Evolutionary conservation across 2,888 invertebrate species (phyloP).

Genomic region (Chrysopilus asiliformis): DNA sequence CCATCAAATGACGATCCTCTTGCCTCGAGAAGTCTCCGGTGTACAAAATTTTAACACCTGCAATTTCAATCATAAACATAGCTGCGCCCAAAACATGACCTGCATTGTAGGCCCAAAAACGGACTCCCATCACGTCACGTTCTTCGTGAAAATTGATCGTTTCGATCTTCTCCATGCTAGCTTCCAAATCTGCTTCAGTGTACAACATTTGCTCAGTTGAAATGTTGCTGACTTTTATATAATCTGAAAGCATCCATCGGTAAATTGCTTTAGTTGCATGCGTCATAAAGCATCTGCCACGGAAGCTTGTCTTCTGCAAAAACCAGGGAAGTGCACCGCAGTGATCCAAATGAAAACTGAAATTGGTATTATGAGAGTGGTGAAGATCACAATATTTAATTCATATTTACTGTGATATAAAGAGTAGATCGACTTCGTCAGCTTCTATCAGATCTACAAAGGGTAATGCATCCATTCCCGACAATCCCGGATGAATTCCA

Average conservation of each 20-base stretch:
- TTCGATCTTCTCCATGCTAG: slow-evolving; percentile 98
- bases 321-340: slow-evolving; percentile 98
- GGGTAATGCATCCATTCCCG: slow-evolving; percentile 94
- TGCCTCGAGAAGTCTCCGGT: slow-evolving; percentile 98
- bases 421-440: slow-evolving; percentile 86
- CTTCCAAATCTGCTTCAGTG: slow-evolving; percentile 92
- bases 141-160: slow-evolving; percentile 97
- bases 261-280: slow-evolving; percentile 99
- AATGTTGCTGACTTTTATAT: slow-evolving; percentile 97
- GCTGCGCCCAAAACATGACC: slow-evolving; percentile 98
- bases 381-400: neutral
- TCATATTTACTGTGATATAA: slow-evolving; percentile 31
- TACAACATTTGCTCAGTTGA: slow-evolving; percentile 95
- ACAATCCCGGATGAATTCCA: slow-evolving; percentile 95
- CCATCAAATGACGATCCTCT: slow-evolving; percentile 98
- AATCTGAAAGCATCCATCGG: slow-evolving; percentile 95
- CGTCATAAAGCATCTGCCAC: slow-evolving; percentile 97
- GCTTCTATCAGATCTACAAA: slow-evolving; percentile 97
- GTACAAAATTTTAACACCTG: slow-evolving; percentile 90
- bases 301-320: slow-evolving; percentile 90
- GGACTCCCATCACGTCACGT: slow-evolving; percentile 89
- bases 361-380: slow-evolving; percentile 18
- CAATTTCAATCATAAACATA: slow-evolving; percentile 99
- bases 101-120: slow-evolving; percentile 98
- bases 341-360: slow-evolving; percentile 94